Evolutionary conservation across 2,888 invertebrate species (phyloP).

Genomic region (Empis stercorea): DNA sequence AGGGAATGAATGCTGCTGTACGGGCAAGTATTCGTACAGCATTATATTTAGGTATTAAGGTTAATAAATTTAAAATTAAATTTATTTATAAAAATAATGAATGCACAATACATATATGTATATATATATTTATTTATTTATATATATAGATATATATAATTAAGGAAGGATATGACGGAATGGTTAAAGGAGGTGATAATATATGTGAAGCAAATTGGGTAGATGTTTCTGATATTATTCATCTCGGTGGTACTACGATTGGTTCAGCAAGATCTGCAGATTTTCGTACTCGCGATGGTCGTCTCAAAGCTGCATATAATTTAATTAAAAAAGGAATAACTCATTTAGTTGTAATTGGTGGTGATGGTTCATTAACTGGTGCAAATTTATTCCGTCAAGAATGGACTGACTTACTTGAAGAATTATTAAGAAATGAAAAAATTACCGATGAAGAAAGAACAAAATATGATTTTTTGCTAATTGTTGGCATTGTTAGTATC

Average conservation of each 20-base stretch:
- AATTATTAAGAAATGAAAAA: slow-evolving; percentile 52
- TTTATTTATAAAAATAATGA: background rate
- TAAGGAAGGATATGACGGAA: slow-evolving; percentile 74
- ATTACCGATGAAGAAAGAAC: slow-evolving; percentile 61
- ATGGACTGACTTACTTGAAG: slow-evolving; percentile 71
- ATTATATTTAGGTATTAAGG: slow-evolving; percentile 86
- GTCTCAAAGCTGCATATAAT: slow-evolving; percentile 82
- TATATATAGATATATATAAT: slow-evolving; percentile 41
- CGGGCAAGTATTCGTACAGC: slow-evolving; percentile 93
- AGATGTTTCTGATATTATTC: slow-evolving; percentile 89
- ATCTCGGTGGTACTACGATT: slow-evolving; percentile 91
- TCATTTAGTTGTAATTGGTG: slow-evolving; percentile 86
- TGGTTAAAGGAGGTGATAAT: slow-evolving; percentile 88
- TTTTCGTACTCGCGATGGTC: slow-evolving; percentile 69
- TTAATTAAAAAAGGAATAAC: slow-evolving; percentile 71
- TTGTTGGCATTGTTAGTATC: slow-evolving; percentile 66
- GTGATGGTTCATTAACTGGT: slow-evolving; percentile 92
- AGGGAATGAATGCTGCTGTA: slow-evolving; percentile 96
- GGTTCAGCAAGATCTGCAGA: slow-evolving; percentile 88
- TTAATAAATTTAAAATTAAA: slow-evolving; percentile 23
- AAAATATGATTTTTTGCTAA: slow-evolving; percentile 61
- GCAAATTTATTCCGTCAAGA: slow-evolving; percentile 84
- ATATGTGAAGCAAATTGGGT: slow-evolving; percentile 91
- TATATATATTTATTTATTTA: too few species aligned
- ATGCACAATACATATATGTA: too few species aligned